Evolutionary conservation across 64 coral and sea anemone genomes (phyloP).

Genomic region (Pocillopora verrucosa): DNA sequence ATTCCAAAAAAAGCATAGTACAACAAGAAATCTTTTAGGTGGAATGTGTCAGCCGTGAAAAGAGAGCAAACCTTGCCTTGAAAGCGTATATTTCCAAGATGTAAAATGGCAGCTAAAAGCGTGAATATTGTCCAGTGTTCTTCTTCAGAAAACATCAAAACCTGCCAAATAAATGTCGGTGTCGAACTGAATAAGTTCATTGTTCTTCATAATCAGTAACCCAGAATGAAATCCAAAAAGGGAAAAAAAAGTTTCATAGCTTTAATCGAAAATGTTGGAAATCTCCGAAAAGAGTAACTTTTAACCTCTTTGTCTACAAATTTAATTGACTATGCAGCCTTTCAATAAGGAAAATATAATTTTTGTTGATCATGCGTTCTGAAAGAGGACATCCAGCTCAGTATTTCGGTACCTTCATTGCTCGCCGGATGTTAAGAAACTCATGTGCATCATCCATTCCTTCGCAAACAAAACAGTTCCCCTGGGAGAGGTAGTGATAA

Average conservation of each 20-base stretch:
- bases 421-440: conserved; percentile 62
- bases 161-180: conserved; percentile 23
- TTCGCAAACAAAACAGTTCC: conserved; percentile 71
- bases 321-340: no score
- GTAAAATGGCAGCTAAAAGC: conserved; percentile 66
- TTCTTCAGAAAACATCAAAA: conserved; percentile 70
- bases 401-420: conserved; percentile 72
- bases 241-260: no score
- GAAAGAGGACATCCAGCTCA: neutral
- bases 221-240: no score
- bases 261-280: no score
- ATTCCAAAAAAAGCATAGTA: no score
- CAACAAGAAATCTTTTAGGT: no score
- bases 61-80: conserved; percentile 33
- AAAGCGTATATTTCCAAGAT: conserved; percentile 86
- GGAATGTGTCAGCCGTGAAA: neutral
- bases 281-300: no score
- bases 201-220: no score
- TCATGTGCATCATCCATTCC: conserved; percentile 72
- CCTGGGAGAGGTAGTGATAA: conserved; percentile 80
- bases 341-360: no score
- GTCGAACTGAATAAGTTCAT: neutral
- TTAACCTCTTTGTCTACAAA: no score
- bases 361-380: neutral
- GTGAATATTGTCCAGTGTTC: conserved; percentile 77